Conservation (phyloP, 2,888 invertebrate species). For the Eulithis prunata region DNA sequence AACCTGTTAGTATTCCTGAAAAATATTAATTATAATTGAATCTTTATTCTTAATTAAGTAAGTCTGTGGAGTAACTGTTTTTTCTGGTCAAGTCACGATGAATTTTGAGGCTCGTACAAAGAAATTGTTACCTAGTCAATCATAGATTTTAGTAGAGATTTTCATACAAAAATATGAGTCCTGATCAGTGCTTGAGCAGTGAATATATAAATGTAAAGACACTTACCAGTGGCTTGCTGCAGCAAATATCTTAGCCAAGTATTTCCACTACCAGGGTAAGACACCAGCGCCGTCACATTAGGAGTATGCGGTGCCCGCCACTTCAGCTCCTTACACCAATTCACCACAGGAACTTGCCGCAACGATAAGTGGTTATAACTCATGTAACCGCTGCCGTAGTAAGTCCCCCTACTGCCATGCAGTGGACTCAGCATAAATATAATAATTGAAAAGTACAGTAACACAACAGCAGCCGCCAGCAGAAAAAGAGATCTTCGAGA, state of each 20-base stretch:
- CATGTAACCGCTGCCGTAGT: slow-evolving; percentile 60
- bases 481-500: slow-evolving; percentile 70
- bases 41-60: too few species aligned
- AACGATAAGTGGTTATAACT: slow-evolving; percentile 56
- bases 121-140: too few species aligned
- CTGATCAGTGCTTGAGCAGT: too few species aligned
- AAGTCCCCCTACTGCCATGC: slow-evolving; percentile 56
- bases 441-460: slow-evolving; percentile 74
- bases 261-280: slow-evolving; percentile 93
- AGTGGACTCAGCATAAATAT: slow-evolving; percentile 72
- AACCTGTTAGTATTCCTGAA: slow-evolving; percentile 89
- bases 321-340: slow-evolving; percentile 82
- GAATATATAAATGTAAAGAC: too few species aligned
- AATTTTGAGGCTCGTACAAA: too few species aligned
- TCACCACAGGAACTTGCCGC: slow-evolving; percentile 61
- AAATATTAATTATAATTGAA: not conserved
- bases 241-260: slow-evolving; percentile 92
- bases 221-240: slow-evolving; percentile 89
- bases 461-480: slow-evolving; percentile 63
- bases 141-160: too few species aligned
- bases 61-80: too few species aligned
- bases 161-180: too few species aligned
- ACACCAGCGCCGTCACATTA: slow-evolving; percentile 87
- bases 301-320: slow-evolving; percentile 76
- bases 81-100: too few species aligned